Evolutionary conservation across 2,888 invertebrate species (phyloP).

Genomic region (Drosophila pseudotalamancana): DNA sequence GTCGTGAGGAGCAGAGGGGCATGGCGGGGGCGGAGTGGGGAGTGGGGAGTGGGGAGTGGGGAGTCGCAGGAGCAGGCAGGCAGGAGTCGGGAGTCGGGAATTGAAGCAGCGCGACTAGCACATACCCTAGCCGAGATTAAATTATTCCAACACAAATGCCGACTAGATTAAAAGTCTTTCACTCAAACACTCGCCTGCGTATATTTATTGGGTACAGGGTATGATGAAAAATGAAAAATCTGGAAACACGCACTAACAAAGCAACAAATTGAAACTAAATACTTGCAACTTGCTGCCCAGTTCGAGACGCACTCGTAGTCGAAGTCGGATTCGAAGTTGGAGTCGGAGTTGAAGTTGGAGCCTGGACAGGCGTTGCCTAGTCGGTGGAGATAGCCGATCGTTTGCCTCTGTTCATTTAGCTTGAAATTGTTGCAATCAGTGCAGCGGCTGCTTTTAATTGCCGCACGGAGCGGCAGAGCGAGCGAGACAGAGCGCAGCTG

Average conservation of each 20-base stretch:
- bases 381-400: conserved; percentile 46
- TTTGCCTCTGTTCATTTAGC: conserved; percentile 73
- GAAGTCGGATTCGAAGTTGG: background rate
- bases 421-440: conserved; percentile 80
- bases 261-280: conserved; percentile 84
- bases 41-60: background rate
- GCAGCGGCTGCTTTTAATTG: conserved; percentile 72
- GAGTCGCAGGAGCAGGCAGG: conserved; percentile 23
- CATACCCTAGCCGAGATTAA: too few species aligned
- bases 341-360: conserved; percentile 1
- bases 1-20: conserved; percentile 36
- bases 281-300: conserved; percentile 67
- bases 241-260: conserved; percentile 76
- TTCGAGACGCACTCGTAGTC: conserved; percentile 6
- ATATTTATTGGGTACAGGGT: background rate
- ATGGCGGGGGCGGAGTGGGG: background rate
- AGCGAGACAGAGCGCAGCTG: conserved; percentile 38
- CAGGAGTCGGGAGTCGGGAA: conserved; percentile 40
- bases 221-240: conserved; percentile 66
- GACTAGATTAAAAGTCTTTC: too few species aligned
- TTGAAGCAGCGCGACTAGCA: too few species aligned
- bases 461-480: conserved; percentile 21
- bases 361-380: conserved; percentile 12
- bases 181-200: too few species aligned
- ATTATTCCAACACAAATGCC: too few species aligned